Evolutionary conservation across 2,888 invertebrate genomes (phyloP).

Genomic region (Eledona agricola): DNA sequence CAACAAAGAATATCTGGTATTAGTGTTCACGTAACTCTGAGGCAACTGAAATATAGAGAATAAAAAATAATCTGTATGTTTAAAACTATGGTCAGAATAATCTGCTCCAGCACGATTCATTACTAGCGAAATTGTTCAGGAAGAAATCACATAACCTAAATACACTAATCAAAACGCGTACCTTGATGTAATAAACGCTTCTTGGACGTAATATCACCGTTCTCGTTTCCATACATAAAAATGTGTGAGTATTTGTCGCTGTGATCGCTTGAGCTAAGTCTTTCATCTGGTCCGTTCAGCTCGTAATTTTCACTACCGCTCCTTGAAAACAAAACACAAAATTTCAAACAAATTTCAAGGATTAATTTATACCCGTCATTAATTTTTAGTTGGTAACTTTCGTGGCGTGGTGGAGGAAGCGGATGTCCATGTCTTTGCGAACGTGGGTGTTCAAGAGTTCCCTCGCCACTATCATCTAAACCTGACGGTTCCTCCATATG

Average conservation of each 20-base stretch:
- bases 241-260: slow-evolving; percentile 73
- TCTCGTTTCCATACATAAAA: slow-evolving; percentile 70
- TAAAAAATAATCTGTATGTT: too few species aligned
- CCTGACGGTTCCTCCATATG: slow-evolving; percentile 79
- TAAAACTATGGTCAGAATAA: too few species aligned
- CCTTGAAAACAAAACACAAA: slow-evolving; percentile 53
- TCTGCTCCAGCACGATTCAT: too few species aligned
- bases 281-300: slow-evolving; percentile 67
- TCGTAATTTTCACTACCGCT: slow-evolving; percentile 74
- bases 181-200: slow-evolving; percentile 49
- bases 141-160: too few species aligned
- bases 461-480: slow-evolving; percentile 73
- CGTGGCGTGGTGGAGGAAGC: slow-evolving; percentile 77
- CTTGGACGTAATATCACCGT: slow-evolving; percentile 60
- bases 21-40: too few species aligned
- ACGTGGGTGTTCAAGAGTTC: slow-evolving; percentile 76
- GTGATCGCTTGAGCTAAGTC: slow-evolving; percentile 72
- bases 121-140: too few species aligned
- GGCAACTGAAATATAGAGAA: too few species aligned
- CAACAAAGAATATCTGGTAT: too few species aligned
- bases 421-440: slow-evolving; percentile 67
- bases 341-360: too few species aligned
- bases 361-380: slow-evolving; percentile 69
- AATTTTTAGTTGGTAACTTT: slow-evolving; percentile 78
- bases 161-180: too few species aligned